Evolutionary conservation across 2,797 vertebrate genomes (phyloP).

Genomic region (Botia almorhae): DNA sequence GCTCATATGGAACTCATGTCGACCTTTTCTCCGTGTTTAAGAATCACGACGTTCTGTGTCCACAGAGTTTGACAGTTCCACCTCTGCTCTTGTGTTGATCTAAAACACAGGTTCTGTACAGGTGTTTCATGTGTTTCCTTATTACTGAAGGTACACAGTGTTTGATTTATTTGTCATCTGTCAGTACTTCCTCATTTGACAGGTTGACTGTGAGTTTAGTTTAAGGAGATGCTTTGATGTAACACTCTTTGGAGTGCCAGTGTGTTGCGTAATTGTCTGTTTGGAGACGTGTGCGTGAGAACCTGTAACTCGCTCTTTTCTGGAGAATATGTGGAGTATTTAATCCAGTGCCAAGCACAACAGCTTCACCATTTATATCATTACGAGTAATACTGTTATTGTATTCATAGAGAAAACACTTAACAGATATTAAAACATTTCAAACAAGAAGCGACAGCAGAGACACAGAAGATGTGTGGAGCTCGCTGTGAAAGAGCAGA

Average conservation of each 20-base stretch:
- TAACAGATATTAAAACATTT: not conserved
- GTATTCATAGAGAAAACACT: not conserved
- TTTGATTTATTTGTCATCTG: not conserved
- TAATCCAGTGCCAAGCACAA: slow-evolving; percentile 38
- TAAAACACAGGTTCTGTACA: not conserved
- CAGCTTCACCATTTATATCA: not conserved
- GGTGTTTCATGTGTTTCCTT: not conserved
- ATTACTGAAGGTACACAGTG: not conserved
- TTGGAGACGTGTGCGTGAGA: not conserved
- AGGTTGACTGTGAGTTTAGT: slow-evolving; percentile 1
- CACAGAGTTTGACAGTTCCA: not conserved
- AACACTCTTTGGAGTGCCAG: not conserved
- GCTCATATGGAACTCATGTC: not conserved
- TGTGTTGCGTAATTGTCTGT: slow-evolving; percentile 1
- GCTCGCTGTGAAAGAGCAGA: not conserved
- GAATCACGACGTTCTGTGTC: not conserved
- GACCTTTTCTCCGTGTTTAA: not conserved
- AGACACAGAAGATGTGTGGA: not conserved
- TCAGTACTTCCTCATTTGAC: not conserved
- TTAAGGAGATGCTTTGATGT: not conserved
- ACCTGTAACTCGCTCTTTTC: not conserved
- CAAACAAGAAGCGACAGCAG: slow-evolving; percentile 10
- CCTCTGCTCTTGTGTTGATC: not conserved
- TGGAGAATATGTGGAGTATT: slow-evolving; percentile 9
- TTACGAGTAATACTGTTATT: not conserved